Evolutionary conservation across 1,140 invertebrate genomes (phyloP).

Genomic region (Globodera rostochiensis): DNA sequence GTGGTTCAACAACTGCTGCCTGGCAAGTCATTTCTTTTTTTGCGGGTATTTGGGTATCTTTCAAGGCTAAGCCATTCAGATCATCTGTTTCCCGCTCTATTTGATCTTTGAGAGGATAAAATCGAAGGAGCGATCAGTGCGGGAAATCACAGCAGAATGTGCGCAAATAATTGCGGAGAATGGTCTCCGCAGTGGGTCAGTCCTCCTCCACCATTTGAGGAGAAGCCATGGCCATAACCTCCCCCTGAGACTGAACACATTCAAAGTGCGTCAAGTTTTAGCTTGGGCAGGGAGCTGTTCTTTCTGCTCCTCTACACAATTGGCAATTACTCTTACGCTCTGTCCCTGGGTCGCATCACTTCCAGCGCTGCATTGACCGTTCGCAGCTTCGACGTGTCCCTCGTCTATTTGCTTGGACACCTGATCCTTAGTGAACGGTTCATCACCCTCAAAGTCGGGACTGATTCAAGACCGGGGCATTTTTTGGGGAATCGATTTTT

Average conservation of each 20-base stretch:
- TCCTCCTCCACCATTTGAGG: background rate
- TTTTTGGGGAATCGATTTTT: background rate
- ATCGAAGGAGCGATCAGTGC: background rate
- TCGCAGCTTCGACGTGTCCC: slow-evolving; percentile 23
- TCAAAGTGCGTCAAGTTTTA: background rate
- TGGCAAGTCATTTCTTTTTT: slow-evolving; percentile 3
- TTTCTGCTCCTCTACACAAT: slow-evolving; percentile 19
- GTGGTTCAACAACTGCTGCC: slow-evolving; percentile 32
- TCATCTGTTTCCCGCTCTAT: slow-evolving; percentile 24
- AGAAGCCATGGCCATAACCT: background rate
- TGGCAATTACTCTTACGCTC: slow-evolving; percentile 25
- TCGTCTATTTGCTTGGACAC: slow-evolving; percentile 18
- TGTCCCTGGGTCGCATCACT: slow-evolving; percentile 17
- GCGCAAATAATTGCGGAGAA: slow-evolving; percentile 4
- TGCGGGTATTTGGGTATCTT: too few relatives aligned
- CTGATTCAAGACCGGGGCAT: background rate
- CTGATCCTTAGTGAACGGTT: slow-evolving; percentile 7
- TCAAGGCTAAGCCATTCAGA: background rate
- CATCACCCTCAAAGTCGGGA: slow-evolving; percentile 15
- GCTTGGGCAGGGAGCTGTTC: slow-evolving; percentile 11
- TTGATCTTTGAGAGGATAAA: slow-evolving; percentile 19
- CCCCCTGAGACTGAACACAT: background rate
- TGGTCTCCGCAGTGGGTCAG: slow-evolving; percentile 1
- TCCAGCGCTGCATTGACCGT: slow-evolving; percentile 13
- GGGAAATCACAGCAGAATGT: slow-evolving; percentile 1